These are phyloP conservation scores for Drosophila nigromelanica DNA, from an alignment of 1,140 invertebrate species.

Conservation along the genomic window DNA sequence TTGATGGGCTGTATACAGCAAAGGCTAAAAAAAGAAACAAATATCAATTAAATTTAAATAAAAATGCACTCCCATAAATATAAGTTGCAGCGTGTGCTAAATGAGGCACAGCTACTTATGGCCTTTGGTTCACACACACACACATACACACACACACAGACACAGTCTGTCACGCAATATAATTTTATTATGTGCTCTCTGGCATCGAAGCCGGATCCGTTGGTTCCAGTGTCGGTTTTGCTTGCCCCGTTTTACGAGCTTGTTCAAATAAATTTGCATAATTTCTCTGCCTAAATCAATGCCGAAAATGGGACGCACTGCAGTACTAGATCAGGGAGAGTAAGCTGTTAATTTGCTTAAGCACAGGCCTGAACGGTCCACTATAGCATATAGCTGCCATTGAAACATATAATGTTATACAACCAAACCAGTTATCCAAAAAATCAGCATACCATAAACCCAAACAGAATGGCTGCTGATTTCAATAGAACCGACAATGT, in stretches of 20 bases:
- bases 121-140: constrained; percentile 24
- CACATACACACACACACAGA: constrained; percentile 17
- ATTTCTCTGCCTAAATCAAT: constrained; percentile 65
- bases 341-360: no score
- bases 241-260: constrained; percentile 37
- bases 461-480: no score
- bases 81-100: constrained; percentile 60
- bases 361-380: no score
- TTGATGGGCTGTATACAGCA: constrained; percentile 32
- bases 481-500: no score
- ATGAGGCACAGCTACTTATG: constrained; percentile 67
- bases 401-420: no score
- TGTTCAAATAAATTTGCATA: constrained; percentile 70
- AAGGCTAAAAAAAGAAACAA: constrained; percentile 16
- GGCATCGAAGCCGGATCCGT: constrained; percentile 24
- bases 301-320: constrained; percentile 10
- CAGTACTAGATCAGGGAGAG: constrained; percentile 25
- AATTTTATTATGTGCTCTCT: constrained; percentile 60
- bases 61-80: constrained; percentile 71
- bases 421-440: no score
- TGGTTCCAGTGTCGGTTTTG: constrained; percentile 4
- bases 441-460: no score
- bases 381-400: no score
- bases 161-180: constrained; percentile 65
- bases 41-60: constrained; percentile 79